These are phyloP conservation scores for Danio albolineatus DNA, from an alignment of 2,797 vertebrate genomes.

Conservation along the genomic window DNA sequence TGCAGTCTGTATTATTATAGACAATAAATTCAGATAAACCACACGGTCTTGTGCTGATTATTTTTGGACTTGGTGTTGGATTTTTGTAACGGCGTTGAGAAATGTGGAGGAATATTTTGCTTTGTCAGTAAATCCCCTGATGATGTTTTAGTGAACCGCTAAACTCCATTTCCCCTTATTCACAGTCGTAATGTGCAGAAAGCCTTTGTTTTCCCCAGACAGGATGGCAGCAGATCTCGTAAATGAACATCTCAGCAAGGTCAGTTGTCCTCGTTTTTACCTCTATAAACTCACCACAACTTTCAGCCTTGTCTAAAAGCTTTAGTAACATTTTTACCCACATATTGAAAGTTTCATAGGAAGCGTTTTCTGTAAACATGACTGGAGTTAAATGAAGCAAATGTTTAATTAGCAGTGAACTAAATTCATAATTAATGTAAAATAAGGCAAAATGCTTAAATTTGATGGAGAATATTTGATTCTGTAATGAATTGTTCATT, in stretches of 20 bases:
- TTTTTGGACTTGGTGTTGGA: background rate
- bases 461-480: no score
- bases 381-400: no score
- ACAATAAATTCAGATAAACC: constrained; percentile 40
- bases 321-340: background rate
- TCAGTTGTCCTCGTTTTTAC: constrained; percentile 16
- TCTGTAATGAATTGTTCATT: no score
- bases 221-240: constrained; percentile 4
- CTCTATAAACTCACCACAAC: background rate
- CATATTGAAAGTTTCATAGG: background rate
- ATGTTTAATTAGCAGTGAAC: no score
- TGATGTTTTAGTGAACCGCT: background rate
- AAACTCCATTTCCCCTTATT: background rate
- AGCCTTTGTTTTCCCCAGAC: constrained; percentile 20
- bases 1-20: constrained; percentile 31
- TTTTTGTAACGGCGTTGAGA: background rate
- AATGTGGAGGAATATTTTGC: background rate
- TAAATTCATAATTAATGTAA: no score
- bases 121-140: constrained; percentile 14
- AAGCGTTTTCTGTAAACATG: background rate
- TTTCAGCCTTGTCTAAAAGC: background rate
- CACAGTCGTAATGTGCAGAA: background rate
- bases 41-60: background rate
- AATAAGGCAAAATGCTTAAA: no score
- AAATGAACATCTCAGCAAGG: background rate